Evolutionary conservation across 2,113 vertebrate genomes (phyloP).

Genomic region (Trichechus manatus): DNA sequence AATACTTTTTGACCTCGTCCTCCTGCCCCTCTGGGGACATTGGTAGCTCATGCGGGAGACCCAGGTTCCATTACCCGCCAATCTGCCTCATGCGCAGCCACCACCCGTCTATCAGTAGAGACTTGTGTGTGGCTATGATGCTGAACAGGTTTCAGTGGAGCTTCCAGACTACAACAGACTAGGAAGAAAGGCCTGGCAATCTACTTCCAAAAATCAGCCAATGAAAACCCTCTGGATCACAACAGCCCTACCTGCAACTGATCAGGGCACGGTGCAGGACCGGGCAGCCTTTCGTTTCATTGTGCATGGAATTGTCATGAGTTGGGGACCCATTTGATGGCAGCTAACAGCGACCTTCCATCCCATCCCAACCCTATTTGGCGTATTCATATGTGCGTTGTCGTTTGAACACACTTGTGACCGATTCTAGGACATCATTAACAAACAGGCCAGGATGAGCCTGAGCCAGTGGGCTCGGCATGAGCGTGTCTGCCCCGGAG

Average conservation of each 20-base stretch:
- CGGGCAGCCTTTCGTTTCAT: background rate
- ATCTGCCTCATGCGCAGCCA: background rate
- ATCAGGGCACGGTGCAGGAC: background rate
- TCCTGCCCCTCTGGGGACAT: background rate
- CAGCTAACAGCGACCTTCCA: background rate
- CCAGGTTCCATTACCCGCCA: background rate
- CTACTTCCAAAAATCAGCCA: background rate
- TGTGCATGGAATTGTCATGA: background rate
- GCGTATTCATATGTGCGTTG: fast-evolving
- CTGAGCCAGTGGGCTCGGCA: background rate
- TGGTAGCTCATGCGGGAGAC: background rate
- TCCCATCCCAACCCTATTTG: fast-evolving
- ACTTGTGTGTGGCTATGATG: background rate
- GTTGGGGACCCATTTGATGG: background rate
- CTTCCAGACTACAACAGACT: background rate
- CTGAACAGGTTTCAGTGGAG: background rate
- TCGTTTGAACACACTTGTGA: background rate
- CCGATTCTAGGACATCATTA: too few relatives aligned
- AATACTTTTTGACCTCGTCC: background rate
- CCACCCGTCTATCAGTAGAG: background rate
- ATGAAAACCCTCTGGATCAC: background rate
- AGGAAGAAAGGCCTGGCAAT: background rate
- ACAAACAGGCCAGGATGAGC: background rate
- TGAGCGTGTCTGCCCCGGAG: background rate
- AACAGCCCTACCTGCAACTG: background rate